Base-by-base conservation (phyloP, 1,140 invertebrate species). In the Zophobas atratus region DNA sequence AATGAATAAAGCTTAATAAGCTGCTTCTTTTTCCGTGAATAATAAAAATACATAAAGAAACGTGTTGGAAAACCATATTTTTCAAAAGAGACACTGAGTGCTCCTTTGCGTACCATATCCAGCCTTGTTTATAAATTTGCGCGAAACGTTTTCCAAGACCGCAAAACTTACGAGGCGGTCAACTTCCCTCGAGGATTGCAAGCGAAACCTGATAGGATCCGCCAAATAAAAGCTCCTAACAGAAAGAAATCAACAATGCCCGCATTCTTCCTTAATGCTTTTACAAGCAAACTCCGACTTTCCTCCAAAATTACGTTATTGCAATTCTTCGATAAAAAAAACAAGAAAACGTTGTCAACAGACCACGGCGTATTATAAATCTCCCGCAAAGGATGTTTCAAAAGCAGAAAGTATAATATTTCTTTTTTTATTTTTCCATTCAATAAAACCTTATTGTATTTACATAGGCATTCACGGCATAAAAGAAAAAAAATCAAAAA, bases 41-140 rank as follows among this genome's bases (percentile, higher is more conserved):
- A 38, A 38, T 63, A 63, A 63, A 38, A 63, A 63, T 63, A 41
- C 57, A 63, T 63, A 63, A 63, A 63, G 57, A 38, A 63, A 39
- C 36, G 57, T 63, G 57, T 63, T 36, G 57, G 57, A 63, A 63
- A 63, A 63, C 35, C 57, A 63, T 63, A 63, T 63, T 63, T 63
- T 63, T 63, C 38, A 6, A 39, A 0, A 6, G n/a, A 38, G 57
- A 63, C 57, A 39, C 39, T 63, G 35, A 63, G 57, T 63, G 38
- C 8, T 63, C 57, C 57, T 63, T 36, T 63, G 57, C 35, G 57
- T 63, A 39, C 57, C 35, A 39, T 63, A 63, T 63, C 6, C 34
- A 6, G 35, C 35, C 57, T 63, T 63, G 57, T 63, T 63, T 63
- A 63, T 63, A 63, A 63, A 63, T 63, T 63, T 63, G 8, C 8